Evolutionary conservation across 2,888 invertebrate species (phyloP).

Genomic region (Spatulosminthurus flaviceps): DNA sequence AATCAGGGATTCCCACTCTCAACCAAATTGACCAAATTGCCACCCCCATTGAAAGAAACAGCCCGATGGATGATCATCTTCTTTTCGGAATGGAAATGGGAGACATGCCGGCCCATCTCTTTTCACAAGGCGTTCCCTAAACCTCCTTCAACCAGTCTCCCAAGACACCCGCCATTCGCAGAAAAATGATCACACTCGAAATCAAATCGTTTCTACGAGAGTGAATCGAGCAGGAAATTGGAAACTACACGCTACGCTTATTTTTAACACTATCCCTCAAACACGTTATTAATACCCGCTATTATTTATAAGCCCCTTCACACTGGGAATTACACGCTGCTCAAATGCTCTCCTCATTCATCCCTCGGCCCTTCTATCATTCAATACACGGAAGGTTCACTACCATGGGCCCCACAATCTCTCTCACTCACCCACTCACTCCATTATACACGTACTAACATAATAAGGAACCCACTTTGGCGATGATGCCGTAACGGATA

Average conservation of each 20-base stretch:
- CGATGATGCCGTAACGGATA: not conserved
- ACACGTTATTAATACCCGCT: constrained; percentile 55
- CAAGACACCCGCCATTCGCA: constrained; percentile 46
- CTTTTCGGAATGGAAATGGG: constrained; percentile 33
- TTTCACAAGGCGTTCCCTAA: constrained; percentile 36
- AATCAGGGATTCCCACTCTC: constrained; percentile 58
- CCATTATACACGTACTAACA: not conserved
- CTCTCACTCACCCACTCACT: not conserved
- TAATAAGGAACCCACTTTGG: constrained; percentile 9
- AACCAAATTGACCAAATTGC: constrained; percentile 56
- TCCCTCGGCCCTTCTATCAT: constrained; percentile 29
- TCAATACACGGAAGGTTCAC: constrained; percentile 20
- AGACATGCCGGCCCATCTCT: constrained; percentile 31
- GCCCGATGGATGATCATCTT: constrained; percentile 21
- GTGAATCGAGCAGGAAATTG: constrained; percentile 60
- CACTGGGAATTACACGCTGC: constrained; percentile 42
- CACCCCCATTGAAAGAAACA: constrained; percentile 48
- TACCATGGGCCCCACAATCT: constrained; percentile 2
- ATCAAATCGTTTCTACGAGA: constrained; percentile 52
- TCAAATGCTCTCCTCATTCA: constrained; percentile 34
- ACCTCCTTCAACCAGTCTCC: constrained; percentile 25
- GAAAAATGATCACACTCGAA: constrained; percentile 53
- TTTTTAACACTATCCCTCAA: constrained; percentile 56
- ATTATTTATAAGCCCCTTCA: constrained; percentile 55
- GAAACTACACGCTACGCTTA: constrained; percentile 57